Evolutionary conservation across 2,888 invertebrate species (phyloP).

Genomic region (Sceliomorpha sp.): DNA sequence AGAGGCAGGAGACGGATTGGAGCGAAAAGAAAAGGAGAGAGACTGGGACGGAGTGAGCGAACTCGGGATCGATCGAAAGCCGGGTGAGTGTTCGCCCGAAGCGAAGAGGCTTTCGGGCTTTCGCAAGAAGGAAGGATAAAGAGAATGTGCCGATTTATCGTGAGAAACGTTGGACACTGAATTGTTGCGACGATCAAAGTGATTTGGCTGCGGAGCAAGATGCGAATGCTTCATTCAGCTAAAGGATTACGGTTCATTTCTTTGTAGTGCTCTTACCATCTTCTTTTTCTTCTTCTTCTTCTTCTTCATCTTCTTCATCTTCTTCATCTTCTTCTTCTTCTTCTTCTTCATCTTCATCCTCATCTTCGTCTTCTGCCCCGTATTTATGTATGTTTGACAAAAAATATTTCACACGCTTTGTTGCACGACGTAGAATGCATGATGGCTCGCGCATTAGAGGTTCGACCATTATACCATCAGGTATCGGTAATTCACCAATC

Average conservation of each 20-base stretch:
- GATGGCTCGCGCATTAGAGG: too few species aligned
- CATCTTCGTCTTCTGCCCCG: too few species aligned
- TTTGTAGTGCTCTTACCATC: background rate
- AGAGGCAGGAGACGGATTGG: conserved; percentile 8
- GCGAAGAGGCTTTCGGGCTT: conserved; percentile 13
- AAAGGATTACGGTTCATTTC: background rate
- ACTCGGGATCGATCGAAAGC: conserved; percentile 28
- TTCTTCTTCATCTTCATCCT: too few species aligned
- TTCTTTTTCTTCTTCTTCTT: background rate
- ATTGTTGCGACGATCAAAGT: conserved; percentile 1
- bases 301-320: too few species aligned
- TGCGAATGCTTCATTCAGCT: too few species aligned
- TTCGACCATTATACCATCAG: too few species aligned
- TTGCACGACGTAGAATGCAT: too few species aligned
- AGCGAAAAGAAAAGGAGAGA: conserved; percentile 24
- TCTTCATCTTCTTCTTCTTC: too few species aligned
- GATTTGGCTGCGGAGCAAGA: background rate
- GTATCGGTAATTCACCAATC: too few species aligned
- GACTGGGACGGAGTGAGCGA: conserved; percentile 22
- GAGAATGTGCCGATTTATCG: conserved; percentile 12
- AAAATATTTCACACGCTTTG: too few species aligned
- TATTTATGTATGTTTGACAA: too few species aligned
- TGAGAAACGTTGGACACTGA: conserved; percentile 12
- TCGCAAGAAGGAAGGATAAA: conserved; percentile 2
- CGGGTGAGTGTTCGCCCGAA: conserved; percentile 29